These are phyloP conservation scores for Pseudolaguvia tuberculata DNA, from an alignment of 2,113 vertebrate genomes.

Conservation along the genomic window DNA sequence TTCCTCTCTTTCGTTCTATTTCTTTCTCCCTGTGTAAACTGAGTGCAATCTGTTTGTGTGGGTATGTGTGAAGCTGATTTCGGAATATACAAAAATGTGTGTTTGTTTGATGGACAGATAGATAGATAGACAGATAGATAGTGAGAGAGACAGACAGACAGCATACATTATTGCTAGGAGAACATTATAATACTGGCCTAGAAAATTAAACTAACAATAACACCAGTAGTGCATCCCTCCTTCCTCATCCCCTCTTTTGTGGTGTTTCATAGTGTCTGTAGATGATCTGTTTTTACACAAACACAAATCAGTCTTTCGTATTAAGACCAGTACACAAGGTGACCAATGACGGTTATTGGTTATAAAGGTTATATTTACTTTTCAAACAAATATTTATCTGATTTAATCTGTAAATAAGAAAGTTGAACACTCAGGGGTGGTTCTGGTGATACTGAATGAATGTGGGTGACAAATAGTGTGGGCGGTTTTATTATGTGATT, in stretches of 20 bases:
- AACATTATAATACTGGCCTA: conserved; percentile 1
- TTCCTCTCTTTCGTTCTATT: not conserved
- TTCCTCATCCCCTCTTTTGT: too few relatives aligned
- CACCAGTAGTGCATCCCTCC: too few relatives aligned
- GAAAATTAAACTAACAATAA: not conserved
- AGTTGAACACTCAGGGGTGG: not conserved
- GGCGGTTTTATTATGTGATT: not conserved
- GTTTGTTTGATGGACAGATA: too few relatives aligned
- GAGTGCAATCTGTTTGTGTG: conserved; percentile 23
- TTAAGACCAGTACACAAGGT: not conserved
- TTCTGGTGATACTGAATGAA: not conserved
- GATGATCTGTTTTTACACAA: not conserved
- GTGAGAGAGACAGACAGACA: too few relatives aligned
- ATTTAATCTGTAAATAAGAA: not conserved
- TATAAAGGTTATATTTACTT: not conserved
- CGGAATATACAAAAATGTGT: not conserved
- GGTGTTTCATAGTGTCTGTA: not conserved
- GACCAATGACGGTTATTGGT: not conserved
- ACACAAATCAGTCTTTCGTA: not conserved
- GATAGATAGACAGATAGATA: too few relatives aligned
- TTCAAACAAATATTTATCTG: not conserved
- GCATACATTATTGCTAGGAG: not conserved
- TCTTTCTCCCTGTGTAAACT: not conserved
- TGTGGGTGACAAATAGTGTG: not conserved
- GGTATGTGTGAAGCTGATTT: conserved; percentile 10